phyloP scores from a whole-genome alignment of 2,797 vertebrate species.

The Thripadectes ignobilis region DNA sequence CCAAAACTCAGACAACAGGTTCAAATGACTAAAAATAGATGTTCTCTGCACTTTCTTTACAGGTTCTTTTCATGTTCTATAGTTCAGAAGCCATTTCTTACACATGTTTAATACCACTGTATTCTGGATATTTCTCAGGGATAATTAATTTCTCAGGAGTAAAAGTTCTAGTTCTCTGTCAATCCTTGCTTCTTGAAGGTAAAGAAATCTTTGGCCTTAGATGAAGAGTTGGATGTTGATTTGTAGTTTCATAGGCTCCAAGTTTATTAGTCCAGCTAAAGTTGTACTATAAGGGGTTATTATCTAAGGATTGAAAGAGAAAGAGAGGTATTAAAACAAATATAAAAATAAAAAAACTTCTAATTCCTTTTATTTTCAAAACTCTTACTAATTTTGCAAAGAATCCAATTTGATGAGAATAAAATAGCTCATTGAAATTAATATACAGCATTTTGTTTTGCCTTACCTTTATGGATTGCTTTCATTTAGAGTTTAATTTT shows the following conservation, averaged over 20 bases:
- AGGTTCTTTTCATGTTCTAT: not conserved
- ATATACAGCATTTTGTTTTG: constrained; percentile 17
- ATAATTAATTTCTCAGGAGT: not conserved
- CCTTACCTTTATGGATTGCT: constrained; percentile 10
- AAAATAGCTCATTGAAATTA: constrained; percentile 27
- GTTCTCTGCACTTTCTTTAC: not conserved
- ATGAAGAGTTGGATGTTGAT: not conserved
- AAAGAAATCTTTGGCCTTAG: not conserved
- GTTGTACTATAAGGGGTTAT: not conserved
- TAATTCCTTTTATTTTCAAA: not conserved
- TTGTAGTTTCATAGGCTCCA: not conserved
- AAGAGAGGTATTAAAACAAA: not conserved
- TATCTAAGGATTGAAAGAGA: not conserved
- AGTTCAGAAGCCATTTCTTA: not conserved
- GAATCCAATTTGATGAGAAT: not conserved
- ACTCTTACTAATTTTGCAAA: not conserved
- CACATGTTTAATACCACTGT: not conserved
- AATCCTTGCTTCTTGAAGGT: not conserved
- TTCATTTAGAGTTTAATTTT: constrained; percentile 61
- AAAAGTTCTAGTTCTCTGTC: not conserved
- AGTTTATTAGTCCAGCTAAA: not conserved
- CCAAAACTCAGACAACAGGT: not conserved
- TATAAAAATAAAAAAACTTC: not conserved
- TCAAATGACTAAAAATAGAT: not conserved
- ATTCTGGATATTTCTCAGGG: not conserved